phyloP scores from a whole-genome alignment of 2,113 vertebrate genomes.

The Taxidea taxus region DNA sequence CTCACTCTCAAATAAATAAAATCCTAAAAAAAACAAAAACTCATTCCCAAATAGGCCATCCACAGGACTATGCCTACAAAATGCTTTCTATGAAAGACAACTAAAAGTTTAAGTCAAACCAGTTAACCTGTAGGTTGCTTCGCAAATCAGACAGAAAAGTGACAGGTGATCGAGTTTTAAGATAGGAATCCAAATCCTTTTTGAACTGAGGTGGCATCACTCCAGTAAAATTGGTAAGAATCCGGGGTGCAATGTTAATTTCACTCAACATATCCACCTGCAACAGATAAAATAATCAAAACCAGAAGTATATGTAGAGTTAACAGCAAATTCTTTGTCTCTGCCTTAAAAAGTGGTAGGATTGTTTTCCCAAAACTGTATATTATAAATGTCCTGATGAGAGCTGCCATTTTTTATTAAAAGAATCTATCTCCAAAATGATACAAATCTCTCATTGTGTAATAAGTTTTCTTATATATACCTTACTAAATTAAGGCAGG shows the following conservation, averaged over 20 bases:
- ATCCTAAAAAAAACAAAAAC: not conserved
- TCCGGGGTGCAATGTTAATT: slow-evolving; percentile 98
- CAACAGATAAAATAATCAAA: slow-evolving; percentile 39
- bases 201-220: slow-evolving; percentile 99
- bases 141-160: slow-evolving; percentile 98
- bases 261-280: slow-evolving; percentile 99
- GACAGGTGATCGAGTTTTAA: slow-evolving; percentile 98
- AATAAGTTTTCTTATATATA: not conserved
- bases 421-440: not conserved
- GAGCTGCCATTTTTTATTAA: not conserved
- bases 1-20: not conserved
- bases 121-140: slow-evolving; percentile 95
- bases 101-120: not conserved
- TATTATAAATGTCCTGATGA: not conserved
- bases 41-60: not conserved
- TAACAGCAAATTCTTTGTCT: not conserved
- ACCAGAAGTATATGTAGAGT: not conserved
- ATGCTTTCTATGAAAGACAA: not conserved
- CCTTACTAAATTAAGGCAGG: not conserved
- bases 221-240: slow-evolving; percentile 98
- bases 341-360: not conserved
- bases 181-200: slow-evolving; percentile 99
- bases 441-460: not conserved
- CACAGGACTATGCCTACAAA: not conserved
- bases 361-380: not conserved